Base-by-base conservation (phyloP, 2,797 vertebrate species). In the Leontocebus nigricollis region DNA sequence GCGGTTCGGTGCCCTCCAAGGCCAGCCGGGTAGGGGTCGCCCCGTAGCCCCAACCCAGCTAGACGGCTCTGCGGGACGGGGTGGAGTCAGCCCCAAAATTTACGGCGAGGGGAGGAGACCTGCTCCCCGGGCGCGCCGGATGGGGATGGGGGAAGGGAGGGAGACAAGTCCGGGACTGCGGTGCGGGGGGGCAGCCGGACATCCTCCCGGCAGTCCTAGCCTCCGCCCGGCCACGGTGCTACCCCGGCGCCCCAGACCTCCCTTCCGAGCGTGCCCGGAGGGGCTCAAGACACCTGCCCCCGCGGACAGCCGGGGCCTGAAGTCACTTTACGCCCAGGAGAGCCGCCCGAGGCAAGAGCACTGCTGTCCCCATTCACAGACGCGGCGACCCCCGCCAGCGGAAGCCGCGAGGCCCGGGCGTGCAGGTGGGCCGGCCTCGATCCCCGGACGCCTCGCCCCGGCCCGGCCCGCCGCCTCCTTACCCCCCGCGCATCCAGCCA, bases 401-500 rank as follows among this genome's bases (percentile, higher is more conserved):
- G 30, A 67, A 67, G 61, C 30, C 30, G 61, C 61, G 61, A 67
- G 30, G 61, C 61, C 30, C 4, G 7, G 61, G 61, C 61, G 15
- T 46, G 41, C 44, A 19, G 44, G 75, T 33, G 75, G 22, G 75
- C 30, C 10, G 36, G 36, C 13, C 93, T 46, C 46, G 36, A 17
- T 2, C 9, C 57, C 57, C 57, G 20, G 39, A 19, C 5, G 19
- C 75, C 86, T 9, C 7, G 26, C 41, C 14, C 46, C 10, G 33
- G 61, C 33, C n/a, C 72, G 64, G 1, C 64, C 70, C 39, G 55
- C 86, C 39, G 61, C 0, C 12, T n/a, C 96, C 99, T 99, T 98
- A 99, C 99, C 99, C 98, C 99, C 99, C 0, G 99, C 95, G 94
- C 99, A 99, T 93, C 99, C 99, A 91, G 99, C 99, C 96, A 99